Percentiles rank a stretch among this genome's conserved stretches.
Conservation (phyloP, 30 jellyfish, hydroid and myxozoan genomes). For the Hydractinia symbiolongicarpus region DNA sequence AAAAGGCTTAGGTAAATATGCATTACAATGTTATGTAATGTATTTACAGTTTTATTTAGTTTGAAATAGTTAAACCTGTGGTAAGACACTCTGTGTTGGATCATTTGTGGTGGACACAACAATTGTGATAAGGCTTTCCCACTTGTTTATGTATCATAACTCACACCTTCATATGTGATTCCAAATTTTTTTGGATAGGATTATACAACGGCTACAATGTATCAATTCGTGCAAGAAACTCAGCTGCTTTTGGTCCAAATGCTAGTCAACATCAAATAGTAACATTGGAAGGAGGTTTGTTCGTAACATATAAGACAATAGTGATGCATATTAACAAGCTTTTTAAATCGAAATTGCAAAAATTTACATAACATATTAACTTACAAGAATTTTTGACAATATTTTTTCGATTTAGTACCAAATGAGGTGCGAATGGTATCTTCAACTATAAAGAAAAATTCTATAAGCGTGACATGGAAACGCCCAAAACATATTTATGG, state of each 20-base stretch:
- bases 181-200: background rate
- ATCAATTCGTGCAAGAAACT: background rate
- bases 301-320: too few relatives aligned
- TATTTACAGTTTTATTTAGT: too few relatives aligned
- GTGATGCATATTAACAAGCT: too few relatives aligned
- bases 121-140: too few relatives aligned
- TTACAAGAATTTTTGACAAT: background rate
- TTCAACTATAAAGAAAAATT: background rate
- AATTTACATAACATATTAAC: background rate
- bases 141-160: too few relatives aligned
- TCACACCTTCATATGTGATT: too few relatives aligned
- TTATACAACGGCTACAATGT: conserved; percentile 8
- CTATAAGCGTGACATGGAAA: background rate
- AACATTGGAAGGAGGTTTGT: background rate
- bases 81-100: too few relatives aligned
- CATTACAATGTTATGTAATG: too few relatives aligned
- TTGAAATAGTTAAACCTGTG: too few relatives aligned
- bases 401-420: background rate
- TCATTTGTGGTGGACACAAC: too few relatives aligned
- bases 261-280: background rate
- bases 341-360: too few relatives aligned
- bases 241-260: background rate
- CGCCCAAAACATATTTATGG: background rate
- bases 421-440: background rate
- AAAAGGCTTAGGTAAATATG: too few relatives aligned